Base-by-base conservation (phyloP, 2,888 invertebrate genomes). In the Dione vanillae region DNA sequence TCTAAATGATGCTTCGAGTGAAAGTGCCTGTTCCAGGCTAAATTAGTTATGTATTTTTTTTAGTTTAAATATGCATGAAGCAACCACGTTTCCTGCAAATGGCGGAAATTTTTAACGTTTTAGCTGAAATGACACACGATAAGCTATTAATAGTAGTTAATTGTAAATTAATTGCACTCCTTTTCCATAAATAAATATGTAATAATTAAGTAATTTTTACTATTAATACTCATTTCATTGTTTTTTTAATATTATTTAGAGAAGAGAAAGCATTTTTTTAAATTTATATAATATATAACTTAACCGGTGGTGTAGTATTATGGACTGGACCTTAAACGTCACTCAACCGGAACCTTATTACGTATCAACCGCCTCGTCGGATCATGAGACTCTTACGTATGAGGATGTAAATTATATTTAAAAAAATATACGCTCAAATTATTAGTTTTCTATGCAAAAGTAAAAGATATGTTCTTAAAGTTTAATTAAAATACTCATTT, bases 331-430 rank as follows among this genome's bases (percentile, higher is more conserved):
- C 54, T 9, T 54, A 35, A 37, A n/a, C 62, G 16, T 47, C 47
- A 49, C 19, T 19, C 19, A 62, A 62, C 12, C 62, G 62, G 62
- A 62, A 62, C 47, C 27, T 16, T 35, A 12, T 35, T 62, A 35
- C 62, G 47, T 62, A 45, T 45, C 37, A 49, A 27, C 37, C 47
- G 35, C 19, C 62, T 35, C 27, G 47, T n/a, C 41, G 20, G 6
- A 43, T 45, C 59, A 9, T 27, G 12, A 43, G 27, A 49, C 16
- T 10, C 14, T 59, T 20, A 20, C 59, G 20, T 59, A 43, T 41
- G 14, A 59, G 58, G 58, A 59, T 59, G 20, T 54, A 35, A 54
- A 35, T 7, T 54, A 54, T 54, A 14, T 20, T 41, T 8, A 16
- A 62, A 20, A 16, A 35, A 27, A 43, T 9, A 27, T 20, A 61